Percentiles rank a stretch among this genome's conserved stretches.
phyloP scores from a whole-genome alignment of 2,888 invertebrate genomes.

The Nemotelus pantherinus region DNA sequence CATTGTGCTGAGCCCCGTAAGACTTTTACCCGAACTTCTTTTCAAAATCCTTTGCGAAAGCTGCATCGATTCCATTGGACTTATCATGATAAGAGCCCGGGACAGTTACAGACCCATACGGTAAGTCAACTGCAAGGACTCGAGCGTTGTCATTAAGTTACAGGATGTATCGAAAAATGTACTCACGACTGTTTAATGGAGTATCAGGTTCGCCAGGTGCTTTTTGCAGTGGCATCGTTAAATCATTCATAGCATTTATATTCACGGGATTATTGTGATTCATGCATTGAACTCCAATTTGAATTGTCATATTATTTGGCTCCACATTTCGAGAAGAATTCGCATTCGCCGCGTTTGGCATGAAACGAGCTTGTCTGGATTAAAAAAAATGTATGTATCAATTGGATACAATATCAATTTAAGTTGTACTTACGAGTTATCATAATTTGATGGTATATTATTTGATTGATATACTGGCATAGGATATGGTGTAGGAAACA shows the following conservation, averaged over 20 bases:
- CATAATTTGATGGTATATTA: conserved; percentile 46
- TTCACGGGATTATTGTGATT: conserved; percentile 56
- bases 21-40: conserved; percentile 44
- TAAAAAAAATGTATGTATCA: neutral
- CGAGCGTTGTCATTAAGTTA: no score
- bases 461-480: conserved; percentile 55
- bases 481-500: conserved; percentile 54
- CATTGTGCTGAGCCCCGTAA: neutral
- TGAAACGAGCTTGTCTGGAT: conserved; percentile 26
- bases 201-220: conserved; percentile 43
- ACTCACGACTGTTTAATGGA: conserved; percentile 45
- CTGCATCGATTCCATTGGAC: conserved; percentile 35
- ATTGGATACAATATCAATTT: neutral
- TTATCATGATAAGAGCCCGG: conserved; percentile 30
- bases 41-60: conserved; percentile 44
- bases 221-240: conserved; percentile 52
- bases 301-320: conserved; percentile 56
- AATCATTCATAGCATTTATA: conserved; percentile 55
- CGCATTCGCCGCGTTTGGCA: conserved; percentile 14
- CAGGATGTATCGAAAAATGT: neutral
- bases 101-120: conserved; percentile 8
- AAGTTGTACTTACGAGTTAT: conserved; percentile 27
- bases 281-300: conserved; percentile 56
- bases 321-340: conserved; percentile 50
- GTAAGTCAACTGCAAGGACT: conserved; percentile 30